Evolutionary conservation across 1,140 invertebrate genomes (phyloP), one percentile per base, ranked within the genome.

Genomic region (Cryptotermes secundus): DNA sequence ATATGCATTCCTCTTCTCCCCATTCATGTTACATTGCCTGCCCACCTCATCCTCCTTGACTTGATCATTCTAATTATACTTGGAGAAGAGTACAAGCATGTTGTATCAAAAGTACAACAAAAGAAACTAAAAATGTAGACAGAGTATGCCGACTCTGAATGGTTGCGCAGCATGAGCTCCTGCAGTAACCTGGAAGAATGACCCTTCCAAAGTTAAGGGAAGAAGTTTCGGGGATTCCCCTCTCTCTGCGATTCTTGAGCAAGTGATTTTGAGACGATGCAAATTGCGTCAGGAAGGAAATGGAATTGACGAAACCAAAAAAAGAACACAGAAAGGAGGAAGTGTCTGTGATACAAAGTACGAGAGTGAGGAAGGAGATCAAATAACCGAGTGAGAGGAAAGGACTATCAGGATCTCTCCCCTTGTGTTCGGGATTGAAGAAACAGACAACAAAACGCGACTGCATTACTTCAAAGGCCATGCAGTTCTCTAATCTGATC

Each of bases 211-310:
- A 42, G 7, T 14, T 59, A 7, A 59, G 53, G 19, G 26, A 59
- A 59, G 16, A 22, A 59, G 53, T 59, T 59, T 59, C 53, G 53
- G 53, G 53, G 53, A 59, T 59, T 72, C 59, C 59, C 59, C 7
- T n/a, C 59, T 72, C 59, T 26, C 53, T 6, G 10, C 45, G 14
- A 49, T 35, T n/a, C 81, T 59, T 59, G 86, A 86, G 87, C 87
- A 88, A 88, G 88, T 89, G 88, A 89, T 89, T 89, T 87, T 87
- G 87, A 87, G 88, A 87, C 88, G 88, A 89, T 89, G 88, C 88
- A 89, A 89, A 89, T 89, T 89, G 88, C 88, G 89, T 89, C 88
- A 88, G 87, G 87, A 88, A 89, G 86, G 86, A 87, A 86, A 86
- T 85, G 86, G 86, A 72, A 72, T 72, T 26, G 86, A 86, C 85